A percentile compares a stretch with the other conserved stretches of the same genome.
Evolutionary conservation across 2,113 vertebrate species (phyloP).

Genomic region (Pantherophis guttatus): DNA sequence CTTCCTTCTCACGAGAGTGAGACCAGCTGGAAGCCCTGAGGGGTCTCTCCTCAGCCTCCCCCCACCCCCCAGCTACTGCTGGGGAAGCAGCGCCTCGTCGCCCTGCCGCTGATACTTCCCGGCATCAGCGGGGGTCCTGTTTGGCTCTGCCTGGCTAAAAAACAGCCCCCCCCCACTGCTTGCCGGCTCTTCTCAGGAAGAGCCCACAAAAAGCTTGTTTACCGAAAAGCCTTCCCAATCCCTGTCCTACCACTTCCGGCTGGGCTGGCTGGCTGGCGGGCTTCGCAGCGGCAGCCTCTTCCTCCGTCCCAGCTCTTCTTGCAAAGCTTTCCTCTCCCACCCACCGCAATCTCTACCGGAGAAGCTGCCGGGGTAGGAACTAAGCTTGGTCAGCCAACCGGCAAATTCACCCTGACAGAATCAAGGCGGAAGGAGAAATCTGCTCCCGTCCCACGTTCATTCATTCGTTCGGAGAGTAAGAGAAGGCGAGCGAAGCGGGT

Average conservation of each 20-base stretch:
- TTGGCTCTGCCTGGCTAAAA: background rate
- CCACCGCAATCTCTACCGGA: background rate
- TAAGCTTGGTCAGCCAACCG: background rate
- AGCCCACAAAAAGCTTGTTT: background rate
- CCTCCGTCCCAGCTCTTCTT: background rate
- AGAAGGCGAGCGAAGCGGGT: background rate
- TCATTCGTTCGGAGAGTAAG: background rate
- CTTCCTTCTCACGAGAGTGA: background rate
- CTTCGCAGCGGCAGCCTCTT: background rate
- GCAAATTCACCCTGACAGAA: background rate
- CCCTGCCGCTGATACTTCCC: background rate
- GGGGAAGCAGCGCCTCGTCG: too few species aligned
- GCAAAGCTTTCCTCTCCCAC: background rate
- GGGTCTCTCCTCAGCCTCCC: background rate
- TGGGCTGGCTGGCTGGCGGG: background rate
- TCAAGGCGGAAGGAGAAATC: background rate
- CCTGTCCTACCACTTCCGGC: background rate
- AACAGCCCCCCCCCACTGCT: background rate
- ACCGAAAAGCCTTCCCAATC: background rate
- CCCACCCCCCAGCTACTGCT: too few species aligned
- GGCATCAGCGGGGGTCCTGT: background rate
- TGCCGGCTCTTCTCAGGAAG: background rate
- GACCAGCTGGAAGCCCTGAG: background rate
- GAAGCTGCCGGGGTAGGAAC: background rate
- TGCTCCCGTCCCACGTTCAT: background rate